phyloP scores from a whole-genome alignment of 2,113 vertebrate genomes.

The Eretmochelys imbricata region DNA sequence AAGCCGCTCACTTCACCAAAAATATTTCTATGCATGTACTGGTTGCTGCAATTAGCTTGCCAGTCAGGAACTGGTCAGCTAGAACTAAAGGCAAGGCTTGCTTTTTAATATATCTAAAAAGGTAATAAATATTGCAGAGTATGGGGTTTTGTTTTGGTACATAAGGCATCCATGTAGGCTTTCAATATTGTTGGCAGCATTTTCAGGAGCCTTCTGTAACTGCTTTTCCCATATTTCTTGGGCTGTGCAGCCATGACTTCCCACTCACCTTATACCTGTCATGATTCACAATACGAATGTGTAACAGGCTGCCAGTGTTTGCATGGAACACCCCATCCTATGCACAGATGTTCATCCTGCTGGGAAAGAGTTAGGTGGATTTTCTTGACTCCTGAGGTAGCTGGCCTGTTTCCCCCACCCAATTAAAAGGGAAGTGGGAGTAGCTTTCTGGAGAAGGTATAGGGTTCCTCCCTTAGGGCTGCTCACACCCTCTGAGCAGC shows the following conservation, averaged over 20 bases:
- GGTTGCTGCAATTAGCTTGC: neutral
- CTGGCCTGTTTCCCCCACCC: neutral
- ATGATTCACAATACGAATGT: too few species aligned
- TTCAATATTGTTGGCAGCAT: neutral
- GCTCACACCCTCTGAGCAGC: neutral
- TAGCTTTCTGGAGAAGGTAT: neutral
- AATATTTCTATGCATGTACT: neutral
- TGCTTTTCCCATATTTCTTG: neutral
- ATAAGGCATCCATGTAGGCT: neutral
- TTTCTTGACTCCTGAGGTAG: neutral
- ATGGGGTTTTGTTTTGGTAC: neutral
- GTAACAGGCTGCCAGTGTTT: neutral
- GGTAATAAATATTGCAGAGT: neutral
- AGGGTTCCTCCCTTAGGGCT: too few species aligned
- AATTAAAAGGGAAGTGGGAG: neutral
- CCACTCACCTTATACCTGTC: neutral
- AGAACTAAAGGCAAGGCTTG: too few species aligned
- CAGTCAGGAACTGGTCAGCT: neutral
- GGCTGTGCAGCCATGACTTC: neutral
- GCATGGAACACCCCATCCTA: neutral
- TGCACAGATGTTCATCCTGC: neutral
- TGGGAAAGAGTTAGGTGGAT: neutral
- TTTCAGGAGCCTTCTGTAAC: neutral
- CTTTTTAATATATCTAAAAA: neutral
- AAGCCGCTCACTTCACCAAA: neutral